Evolutionary conservation across 2,113 vertebrate genomes (phyloP), one percentile per base, ranked within the genome.

Genomic region (Heptranchias perlo): DNA sequence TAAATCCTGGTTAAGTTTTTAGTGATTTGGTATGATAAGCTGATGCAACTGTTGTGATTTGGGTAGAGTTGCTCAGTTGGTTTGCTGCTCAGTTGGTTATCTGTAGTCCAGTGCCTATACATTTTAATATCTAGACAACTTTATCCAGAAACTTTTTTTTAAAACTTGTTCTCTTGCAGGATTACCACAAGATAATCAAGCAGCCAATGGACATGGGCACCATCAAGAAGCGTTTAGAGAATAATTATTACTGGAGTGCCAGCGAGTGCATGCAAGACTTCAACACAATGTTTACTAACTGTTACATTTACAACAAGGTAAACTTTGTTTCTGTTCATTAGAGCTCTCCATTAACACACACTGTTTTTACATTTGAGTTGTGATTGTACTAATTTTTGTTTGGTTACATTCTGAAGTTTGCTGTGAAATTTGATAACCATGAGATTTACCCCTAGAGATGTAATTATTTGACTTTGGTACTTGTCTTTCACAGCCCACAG

Each of bases 211-310:
- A 99, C 84, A 99, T 99, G 99, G 99, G 99, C 35, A 99, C 98
- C 0, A 99, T 99, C 86, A 99, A 99, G 96, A 98, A 97, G 25
- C 97, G 99, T 39, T 96, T 99, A 58, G 99, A 99, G 96, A 99
- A 98, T 96, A 98, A 97, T 95, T 99, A 97, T 44, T 99, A 99
- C 35, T 98, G 98, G 97, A 98, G 98, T 82, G 98, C 99, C 1
- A 98, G 98, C 0, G 99, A 99, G 96, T 99, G 99, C 97, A 99
- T 99, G 98, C 98, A 99, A 96, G 99, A 99, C 97, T 99, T 99
- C 97, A 99, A 99, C 97, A 99, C 99, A 96, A 99, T 99, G 99
- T 99, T 99, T 97, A 99, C 99, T 96, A 99, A 99, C 96, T 99
- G 99, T 97, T 99, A 99, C 95, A 99, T 99, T 97, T 99, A 99